Base-by-base conservation (phyloP, 2,888 invertebrate genomes). In the Steinernema scapterisci region DNA sequence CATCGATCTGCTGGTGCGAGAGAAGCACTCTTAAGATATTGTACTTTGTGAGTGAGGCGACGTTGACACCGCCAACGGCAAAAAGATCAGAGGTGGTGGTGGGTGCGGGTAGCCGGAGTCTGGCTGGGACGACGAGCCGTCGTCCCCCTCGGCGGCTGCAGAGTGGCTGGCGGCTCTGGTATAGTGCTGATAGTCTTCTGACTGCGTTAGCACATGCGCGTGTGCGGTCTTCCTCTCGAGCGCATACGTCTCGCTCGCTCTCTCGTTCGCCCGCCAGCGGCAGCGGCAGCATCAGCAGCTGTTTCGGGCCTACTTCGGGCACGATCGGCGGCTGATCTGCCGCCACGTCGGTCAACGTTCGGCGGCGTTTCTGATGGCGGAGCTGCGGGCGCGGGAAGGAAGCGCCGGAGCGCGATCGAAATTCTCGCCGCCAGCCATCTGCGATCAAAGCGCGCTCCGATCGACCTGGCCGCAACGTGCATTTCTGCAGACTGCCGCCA, bases 201-300 rank as follows among this genome's bases (percentile, higher is more conserved):
- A 31, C 27, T 48, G 27, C 38, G 23, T 25, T 31, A 63, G 63
- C 63, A 31, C 63, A 63, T 63, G 63, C 63, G 63, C 27, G 63
- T 63, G 63, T 38, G 63, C 63, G 63, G 63, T 19, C n/a, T 16
- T 31, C 63, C 63, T n/a, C n/a, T n/a, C n/a, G n/a, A n/a, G n/a
- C n/a, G n/a, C n/a, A n/a, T 27, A 31, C 63, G 38, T 38, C 38
- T 9, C 38, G 9, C n/a, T n/a, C n/a, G n/a, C n/a, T 38, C 38
- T 38, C 38, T 9, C 3, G 3, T 38, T 38, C 9, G 38, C 38
- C 38, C 38, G 38, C 38, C 38, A 9, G 5, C 38, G 38, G 38
- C 38, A 9, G 38, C 38, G 38, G 38, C 38, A 9, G 38, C 38
- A 9, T 38, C 38, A 38, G 38, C 63, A 63, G 63, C 63, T 63